Evolutionary conservation across 1,140 invertebrate genomes (phyloP), one percentile per base, ranked within the genome.

Genomic region (Agrypnia vestita): DNA sequence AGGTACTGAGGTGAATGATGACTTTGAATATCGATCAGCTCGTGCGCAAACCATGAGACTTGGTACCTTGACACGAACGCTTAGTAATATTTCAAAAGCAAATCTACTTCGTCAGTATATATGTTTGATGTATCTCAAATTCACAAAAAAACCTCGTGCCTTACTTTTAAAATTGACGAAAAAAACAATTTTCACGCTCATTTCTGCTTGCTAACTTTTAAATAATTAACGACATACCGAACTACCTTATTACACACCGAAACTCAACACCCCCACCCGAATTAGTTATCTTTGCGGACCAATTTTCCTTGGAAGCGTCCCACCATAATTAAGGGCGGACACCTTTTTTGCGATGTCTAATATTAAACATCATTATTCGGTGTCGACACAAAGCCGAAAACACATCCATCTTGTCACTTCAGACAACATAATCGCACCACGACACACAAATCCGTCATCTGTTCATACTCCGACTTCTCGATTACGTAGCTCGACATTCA

Each of bases 301-400:
- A 62, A 62, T 43, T 62, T 62, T 62, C 64, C 44, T n/a, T 47
- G 15, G 35, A 47, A 47, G 17, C 25, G 8, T 69, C n/a, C 15
- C 35, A 47, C 21, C 19, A 73, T 80, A 74, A 80, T 80, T 80
- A 80, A 67, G 78, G 46, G 21, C 76, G 67, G 62, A 75, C 62
- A 62, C 78, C 78, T 80, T 80, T 35, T 80, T 80, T 67, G 56
- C 72, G n/a, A 62, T 17, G 11, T 74, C 78, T 80, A 80, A 80
- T 80, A 75, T 80, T 74, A 74, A 75, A 80, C 72, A 56, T 79
- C 77, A 72, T 79, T 79, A 79, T 71, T 72, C 67, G 55, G 61
- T 75, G 72, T 80, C 74, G 62, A 74, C 78, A 75, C 74, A 80
- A 75, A 73, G 71, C 78, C 44, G 15, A 56, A 25, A 53, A 75